Conservation (phyloP, 2,797 vertebrate species). For the Lophius americanus region DNA sequence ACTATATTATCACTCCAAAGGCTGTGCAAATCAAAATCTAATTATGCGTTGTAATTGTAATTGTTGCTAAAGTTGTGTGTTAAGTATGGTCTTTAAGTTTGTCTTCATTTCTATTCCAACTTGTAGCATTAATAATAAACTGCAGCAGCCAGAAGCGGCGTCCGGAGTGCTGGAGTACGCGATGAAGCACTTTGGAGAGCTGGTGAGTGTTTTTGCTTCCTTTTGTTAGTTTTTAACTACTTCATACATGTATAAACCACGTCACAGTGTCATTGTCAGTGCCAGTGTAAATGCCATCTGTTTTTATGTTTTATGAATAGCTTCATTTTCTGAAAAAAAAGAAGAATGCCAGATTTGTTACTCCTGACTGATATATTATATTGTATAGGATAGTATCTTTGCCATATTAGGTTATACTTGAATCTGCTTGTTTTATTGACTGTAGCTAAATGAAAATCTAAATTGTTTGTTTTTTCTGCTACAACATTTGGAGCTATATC, state of each 20-base stretch:
- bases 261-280: background rate
- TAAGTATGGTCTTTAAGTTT: background rate
- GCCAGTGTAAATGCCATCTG: constrained; percentile 56
- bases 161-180: constrained; percentile 97
- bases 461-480: constrained; percentile 1
- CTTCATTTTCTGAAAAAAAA: constrained; percentile 5
- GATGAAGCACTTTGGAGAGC: constrained; percentile 98
- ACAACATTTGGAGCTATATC: background rate
- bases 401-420: background rate
- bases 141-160: constrained; percentile 98
- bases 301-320: constrained; percentile 21
- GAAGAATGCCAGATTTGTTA: constrained; percentile 20
- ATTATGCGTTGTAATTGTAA: too few relatives aligned
- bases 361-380: background rate
- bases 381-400: background rate
- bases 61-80: too few relatives aligned
- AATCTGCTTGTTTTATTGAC: background rate
- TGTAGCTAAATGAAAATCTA: background rate
- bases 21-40: too few relatives aligned
- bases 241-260: background rate
- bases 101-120: constrained; percentile 43
- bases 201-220: constrained; percentile 83
- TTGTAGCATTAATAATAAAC: constrained; percentile 98
- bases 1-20: constrained; percentile 1
- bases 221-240: constrained; percentile 1